Evolutionary conservation across 2,113 vertebrate genomes (phyloP), one percentile per base, ranked within the genome.

Genomic region (Pelobates fuscus): DNA sequence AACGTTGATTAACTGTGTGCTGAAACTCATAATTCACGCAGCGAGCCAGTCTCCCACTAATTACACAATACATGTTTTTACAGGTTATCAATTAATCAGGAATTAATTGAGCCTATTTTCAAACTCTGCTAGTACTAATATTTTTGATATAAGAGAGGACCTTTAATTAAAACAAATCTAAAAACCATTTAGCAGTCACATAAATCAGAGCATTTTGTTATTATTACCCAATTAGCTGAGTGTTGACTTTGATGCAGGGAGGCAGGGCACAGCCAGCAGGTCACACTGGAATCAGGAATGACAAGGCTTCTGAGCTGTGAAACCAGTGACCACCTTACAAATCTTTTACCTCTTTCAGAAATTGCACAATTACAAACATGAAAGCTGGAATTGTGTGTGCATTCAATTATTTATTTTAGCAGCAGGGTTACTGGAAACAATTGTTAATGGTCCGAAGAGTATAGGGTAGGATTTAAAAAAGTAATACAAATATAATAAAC

Each of bases 121-220:
- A 59, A 18, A 58, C 37, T 20, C 21, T 41, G 49, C 29, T 65
- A 26, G 21, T 23, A 29, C 62, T 74, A 66, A 66, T 74, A 74
- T 74, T 58, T 74, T 30, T 57, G 29, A 66, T 74, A 72, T 52
- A 32, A 72, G 71, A 43, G 24, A 54, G 21, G 21, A 24, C 49
- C 52, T 29, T 66, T 66, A 74, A 74, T 74, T 66, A 74, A 74
- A 74, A 66, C 62, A 67, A 74, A 66, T 67, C 37, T 37, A 43
- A 26, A 67, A 74, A 43, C 11, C 20, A 27, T 46, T 20, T 15
- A 59, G 71, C 30, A 18, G 52, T 44, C 21, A 26, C 52, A 67
- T 74, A 74, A 74, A 74, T 74, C 52, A 74, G 5, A 15, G 17
- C 4, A 27, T 37, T 58, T 43, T 66, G 62, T 74, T 74, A 58